A percentile compares a stretch with the other conserved stretches of the same genome.
phyloP scores from a whole-genome alignment of 2,797 vertebrate species.

The Bradypodion ventrale region DNA sequence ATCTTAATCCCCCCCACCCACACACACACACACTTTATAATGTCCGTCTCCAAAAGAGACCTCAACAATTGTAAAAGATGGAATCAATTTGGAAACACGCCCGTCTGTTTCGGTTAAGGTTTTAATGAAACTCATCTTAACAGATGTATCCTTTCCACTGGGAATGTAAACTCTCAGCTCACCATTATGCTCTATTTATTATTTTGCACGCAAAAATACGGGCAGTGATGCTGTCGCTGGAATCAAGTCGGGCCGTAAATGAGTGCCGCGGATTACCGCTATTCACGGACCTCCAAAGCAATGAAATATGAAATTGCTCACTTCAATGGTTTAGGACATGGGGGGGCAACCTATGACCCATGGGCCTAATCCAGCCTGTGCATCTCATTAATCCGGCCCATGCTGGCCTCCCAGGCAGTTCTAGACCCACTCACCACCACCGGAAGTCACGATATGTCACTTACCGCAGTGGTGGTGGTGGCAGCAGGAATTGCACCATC shows the following conservation, averaged over 20 bases:
- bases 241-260: slow-evolving; percentile 38
- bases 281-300: slow-evolving; percentile 2
- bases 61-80: slow-evolving; percentile 47
- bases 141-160: slow-evolving; percentile 66
- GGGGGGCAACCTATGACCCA: too few relatives aligned
- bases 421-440: too few relatives aligned
- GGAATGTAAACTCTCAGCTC: slow-evolving; percentile 65
- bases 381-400: too few relatives aligned
- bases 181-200: slow-evolving; percentile 46
- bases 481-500: too few relatives aligned
- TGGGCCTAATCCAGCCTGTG: too few relatives aligned
- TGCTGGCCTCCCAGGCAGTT: too few relatives aligned
- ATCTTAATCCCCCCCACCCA: slow-evolving; percentile 51
- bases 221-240: slow-evolving; percentile 33
- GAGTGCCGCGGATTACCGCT: not conserved
- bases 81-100: slow-evolving; percentile 65
- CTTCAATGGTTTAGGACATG: slow-evolving; percentile 26
- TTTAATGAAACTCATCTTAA: slow-evolving; percentile 68
- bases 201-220: slow-evolving; percentile 56
- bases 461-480: too few relatives aligned
- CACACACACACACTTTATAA: slow-evolving; percentile 31
- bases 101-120: slow-evolving; percentile 55
- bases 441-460: too few relatives aligned
- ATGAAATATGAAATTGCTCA: slow-evolving; percentile 26
- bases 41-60: slow-evolving; percentile 30